A percentile compares a stretch with the other conserved stretches of the same genome.
These are phyloP conservation scores for Torymus texanus DNA, from an alignment of 2,888 invertebrate genomes.

Conservation along the genomic window DNA sequence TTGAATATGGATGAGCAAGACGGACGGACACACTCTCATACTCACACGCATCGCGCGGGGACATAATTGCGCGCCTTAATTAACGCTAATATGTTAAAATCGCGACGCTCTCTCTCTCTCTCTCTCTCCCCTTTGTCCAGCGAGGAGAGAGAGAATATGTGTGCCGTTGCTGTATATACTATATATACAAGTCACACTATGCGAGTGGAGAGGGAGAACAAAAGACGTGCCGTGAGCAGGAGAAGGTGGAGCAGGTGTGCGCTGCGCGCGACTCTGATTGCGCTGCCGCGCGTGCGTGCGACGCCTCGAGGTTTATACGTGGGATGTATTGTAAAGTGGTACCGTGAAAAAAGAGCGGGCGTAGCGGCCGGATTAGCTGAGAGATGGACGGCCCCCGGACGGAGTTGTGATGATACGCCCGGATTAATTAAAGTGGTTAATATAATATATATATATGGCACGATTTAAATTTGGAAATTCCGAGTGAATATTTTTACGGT, in stretches of 20 bases:
- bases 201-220: slow-evolving; percentile 24
- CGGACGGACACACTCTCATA: slow-evolving; percentile 71
- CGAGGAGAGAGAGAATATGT: no score
- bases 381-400: no score
- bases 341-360: neutral
- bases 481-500: no score
- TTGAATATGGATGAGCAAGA: slow-evolving; percentile 73
- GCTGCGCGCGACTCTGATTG: slow-evolving; percentile 39
- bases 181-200: neutral
- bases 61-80: slow-evolving; percentile 76
- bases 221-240: slow-evolving; percentile 17
- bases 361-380: neutral
- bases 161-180: no score
- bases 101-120: slow-evolving; percentile 61
- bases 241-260: slow-evolving; percentile 40
- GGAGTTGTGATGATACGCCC: no score
- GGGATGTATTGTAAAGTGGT: neutral
- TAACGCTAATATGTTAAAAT: slow-evolving; percentile 75
- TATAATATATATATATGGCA: no score
- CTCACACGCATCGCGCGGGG: slow-evolving; percentile 68
- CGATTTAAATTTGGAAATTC: no score
- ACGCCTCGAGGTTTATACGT: neutral
- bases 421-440: no score
- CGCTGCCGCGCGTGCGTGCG: slow-evolving; percentile 3
- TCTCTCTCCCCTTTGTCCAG: slow-evolving; percentile 21